Evolutionary conservation across 1,140 invertebrate genomes (phyloP).

Genomic region (Aradophagus sp.): DNA sequence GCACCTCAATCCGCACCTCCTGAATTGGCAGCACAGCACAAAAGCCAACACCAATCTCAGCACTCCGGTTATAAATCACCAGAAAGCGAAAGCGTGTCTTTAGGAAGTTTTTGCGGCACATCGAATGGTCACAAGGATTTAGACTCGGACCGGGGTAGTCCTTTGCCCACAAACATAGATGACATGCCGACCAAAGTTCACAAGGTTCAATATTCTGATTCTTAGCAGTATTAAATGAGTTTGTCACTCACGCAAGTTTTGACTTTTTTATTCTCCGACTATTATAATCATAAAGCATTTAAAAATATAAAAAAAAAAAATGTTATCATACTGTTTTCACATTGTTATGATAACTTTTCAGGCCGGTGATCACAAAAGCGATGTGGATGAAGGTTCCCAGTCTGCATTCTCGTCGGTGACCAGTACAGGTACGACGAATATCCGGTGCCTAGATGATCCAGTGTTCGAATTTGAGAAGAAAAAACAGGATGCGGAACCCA

Average conservation of each 20-base stretch:
- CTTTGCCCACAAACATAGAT: conserved; percentile 58
- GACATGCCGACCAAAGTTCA: conserved; percentile 59
- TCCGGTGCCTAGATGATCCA: conserved; percentile 76
- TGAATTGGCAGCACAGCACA: conserved; percentile 77
- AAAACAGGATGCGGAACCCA: conserved; percentile 28
- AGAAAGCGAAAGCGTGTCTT: conserved; percentile 72
- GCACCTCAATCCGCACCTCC: conserved; percentile 81
- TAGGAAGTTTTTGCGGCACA: conserved; percentile 71
- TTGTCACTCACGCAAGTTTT: too few species aligned
- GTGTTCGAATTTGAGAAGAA: conserved; percentile 74
- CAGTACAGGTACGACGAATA: conserved; percentile 72
- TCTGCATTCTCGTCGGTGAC: conserved; percentile 56
- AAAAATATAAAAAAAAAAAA: too few species aligned
- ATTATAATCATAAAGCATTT: too few species aligned
- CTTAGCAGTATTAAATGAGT: too few species aligned
- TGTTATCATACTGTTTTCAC: too few species aligned
- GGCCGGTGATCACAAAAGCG: conserved; percentile 32
- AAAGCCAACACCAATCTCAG: conserved; percentile 69
- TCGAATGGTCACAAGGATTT: conserved; percentile 71
- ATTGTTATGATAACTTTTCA: too few species aligned
- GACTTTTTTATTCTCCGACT: too few species aligned
- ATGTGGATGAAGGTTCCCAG: conserved; percentile 41
- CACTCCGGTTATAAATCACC: conserved; percentile 74
- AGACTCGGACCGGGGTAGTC: conserved; percentile 71
- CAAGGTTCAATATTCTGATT: too few species aligned